Percentiles rank a stretch among this genome's conserved stretches.
Evolutionary conservation across 2,888 invertebrate species (phyloP).

Genomic region (Pterostichus madidus): DNA sequence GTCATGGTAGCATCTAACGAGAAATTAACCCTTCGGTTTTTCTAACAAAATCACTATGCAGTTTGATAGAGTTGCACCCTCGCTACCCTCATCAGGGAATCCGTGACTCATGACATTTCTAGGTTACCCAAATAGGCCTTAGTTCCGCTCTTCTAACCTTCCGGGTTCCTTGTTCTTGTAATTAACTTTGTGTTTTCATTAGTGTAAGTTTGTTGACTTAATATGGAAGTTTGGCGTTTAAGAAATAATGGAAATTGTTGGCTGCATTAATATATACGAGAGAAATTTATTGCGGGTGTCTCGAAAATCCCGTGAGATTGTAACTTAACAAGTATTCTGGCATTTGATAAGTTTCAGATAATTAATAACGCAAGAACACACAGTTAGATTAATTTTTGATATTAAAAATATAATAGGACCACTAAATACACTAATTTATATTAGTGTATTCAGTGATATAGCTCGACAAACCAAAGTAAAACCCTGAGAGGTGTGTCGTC

Average conservation of each 20-base stretch:
- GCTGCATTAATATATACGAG: neutral
- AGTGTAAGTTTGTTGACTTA: conserved; percentile 30
- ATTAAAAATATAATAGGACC: too few relatives aligned
- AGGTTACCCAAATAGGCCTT: neutral
- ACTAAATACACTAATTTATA: too few relatives aligned
- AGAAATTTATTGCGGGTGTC: neutral
- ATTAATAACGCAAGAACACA: too few relatives aligned
- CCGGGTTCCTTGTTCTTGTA: conserved; percentile 25
- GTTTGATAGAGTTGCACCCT: too few relatives aligned
- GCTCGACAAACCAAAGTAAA: too few relatives aligned
- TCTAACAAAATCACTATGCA: too few relatives aligned
- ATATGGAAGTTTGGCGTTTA: conserved; percentile 15
- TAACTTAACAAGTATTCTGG: neutral
- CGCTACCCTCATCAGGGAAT: conserved; percentile 1
- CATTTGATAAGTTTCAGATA: too few relatives aligned
- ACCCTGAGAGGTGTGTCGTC: too few relatives aligned
- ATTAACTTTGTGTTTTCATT: conserved; percentile 39
- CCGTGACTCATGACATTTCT: conserved; percentile 9
- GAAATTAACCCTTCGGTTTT: too few relatives aligned
- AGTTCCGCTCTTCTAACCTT: neutral
- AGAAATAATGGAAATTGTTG: conserved; percentile 11
- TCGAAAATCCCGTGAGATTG: neutral
- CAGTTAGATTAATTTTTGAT: too few relatives aligned
- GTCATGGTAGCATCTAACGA: too few relatives aligned
- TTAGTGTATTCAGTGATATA: too few relatives aligned